Evolutionary conservation across 2,113 vertebrate species (phyloP), one percentile per base, ranked within the genome.

Genomic region (Spilogale gracilis): DNA sequence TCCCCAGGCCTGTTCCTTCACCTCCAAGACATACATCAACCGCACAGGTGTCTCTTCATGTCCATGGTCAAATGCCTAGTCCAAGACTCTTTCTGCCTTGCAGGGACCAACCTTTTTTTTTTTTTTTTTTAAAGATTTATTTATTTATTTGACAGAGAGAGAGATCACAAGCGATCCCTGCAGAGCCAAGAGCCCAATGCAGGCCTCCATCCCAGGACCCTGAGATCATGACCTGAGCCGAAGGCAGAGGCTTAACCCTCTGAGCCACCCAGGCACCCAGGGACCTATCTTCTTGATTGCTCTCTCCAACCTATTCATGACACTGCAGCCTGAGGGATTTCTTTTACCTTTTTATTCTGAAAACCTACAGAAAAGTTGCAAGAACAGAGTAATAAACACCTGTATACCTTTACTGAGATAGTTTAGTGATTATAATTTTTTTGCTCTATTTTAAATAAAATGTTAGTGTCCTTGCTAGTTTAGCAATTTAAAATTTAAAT

Each of bases 361-460:
- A 96, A 92, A 71, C 4, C 27, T 92, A 27, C 10, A 63, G 48
- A 84, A 92, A 92, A 82, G 52, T 65, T 94, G 32, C n/a, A 56
- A 93, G 81, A 95, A 27, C 23, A 63, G 71, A 52, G 45, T 76
- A 76, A 85, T 71, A 61, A 76, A 25, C 38, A 48, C 2, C 38
- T 79, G 9, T 23, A 10, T 45, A 74, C 9, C 32, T 90, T 60
- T n/a, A 48, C 32, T 25, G 76, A 61, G 50, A 91, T 38, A 38
- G 38, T 80, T 69, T 89, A 27, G 13, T 61, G 43, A 67, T 84
- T 45, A 43, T 45, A 60, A 14, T 73, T 52, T 89, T 61, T 61
- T 92, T 65, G 20, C n/a, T 8, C 6, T 54, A 48, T 27, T 79
- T 61, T 11, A 61, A 61, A 25, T 61, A 23, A 45, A 17, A 0